Evolutionary conservation across 2,888 invertebrate genomes (phyloP).

Genomic region (Meiosimyza decipiens): DNA sequence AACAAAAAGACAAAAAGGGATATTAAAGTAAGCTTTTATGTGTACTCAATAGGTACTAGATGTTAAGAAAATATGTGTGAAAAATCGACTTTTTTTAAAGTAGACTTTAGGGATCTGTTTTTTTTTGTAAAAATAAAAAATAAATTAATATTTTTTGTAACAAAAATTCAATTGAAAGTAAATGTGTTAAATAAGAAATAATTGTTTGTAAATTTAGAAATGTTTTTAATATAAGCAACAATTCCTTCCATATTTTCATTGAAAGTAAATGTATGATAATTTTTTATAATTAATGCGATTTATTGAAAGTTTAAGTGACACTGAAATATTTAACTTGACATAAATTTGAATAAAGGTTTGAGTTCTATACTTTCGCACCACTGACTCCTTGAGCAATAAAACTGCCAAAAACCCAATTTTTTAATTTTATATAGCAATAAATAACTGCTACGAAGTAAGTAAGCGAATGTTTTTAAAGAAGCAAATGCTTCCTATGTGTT

Average conservation of each 20-base stretch:
- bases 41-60: neutral
- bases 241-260: slow-evolving; percentile 46
- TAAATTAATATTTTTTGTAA: slow-evolving; percentile 19
- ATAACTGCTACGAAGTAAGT: no score
- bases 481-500: no score
- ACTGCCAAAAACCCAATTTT: no score
- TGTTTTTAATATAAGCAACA: slow-evolving; percentile 33
- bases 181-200: slow-evolving; percentile 30
- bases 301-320: no score
- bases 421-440: no score
- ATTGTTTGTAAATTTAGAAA: slow-evolving; percentile 39
- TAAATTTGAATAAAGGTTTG: no score
- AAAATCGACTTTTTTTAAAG: neutral
- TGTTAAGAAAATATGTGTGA: slow-evolving; percentile 6
- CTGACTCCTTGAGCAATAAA: no score
- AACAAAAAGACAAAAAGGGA: slow-evolving; percentile 32
- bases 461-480: no score
- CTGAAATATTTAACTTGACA: no score
- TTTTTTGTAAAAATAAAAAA: slow-evolving; percentile 6
- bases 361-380: no score
- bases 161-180: slow-evolving; percentile 23
- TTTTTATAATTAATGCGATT: neutral
- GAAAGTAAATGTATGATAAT: slow-evolving; percentile 1
- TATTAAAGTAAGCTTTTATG: slow-evolving; percentile 19
- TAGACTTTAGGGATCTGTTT: neutral